Evolutionary conservation across 1,140 invertebrate species (phyloP).

Genomic region (Apis cerana): DNA sequence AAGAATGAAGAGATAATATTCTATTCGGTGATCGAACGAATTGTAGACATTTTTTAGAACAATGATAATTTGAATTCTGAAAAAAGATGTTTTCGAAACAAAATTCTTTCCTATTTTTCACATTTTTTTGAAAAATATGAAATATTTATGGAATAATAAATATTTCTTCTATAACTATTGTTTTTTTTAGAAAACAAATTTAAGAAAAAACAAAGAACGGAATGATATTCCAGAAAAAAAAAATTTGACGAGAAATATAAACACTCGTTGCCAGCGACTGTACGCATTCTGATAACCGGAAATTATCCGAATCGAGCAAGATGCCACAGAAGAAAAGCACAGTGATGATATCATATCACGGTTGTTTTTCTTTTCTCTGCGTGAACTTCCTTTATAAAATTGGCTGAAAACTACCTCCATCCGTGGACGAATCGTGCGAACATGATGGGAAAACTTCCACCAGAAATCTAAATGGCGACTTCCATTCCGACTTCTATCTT

Average conservation of each 20-base stretch:
- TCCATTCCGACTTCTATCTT: conserved; percentile 36
- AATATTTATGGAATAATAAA: too few species aligned
- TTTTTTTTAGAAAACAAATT: too few species aligned
- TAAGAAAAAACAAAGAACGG: too few species aligned
- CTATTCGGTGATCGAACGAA: too few species aligned
- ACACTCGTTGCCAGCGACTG: background rate
- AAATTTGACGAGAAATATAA: background rate
- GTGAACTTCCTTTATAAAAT: conserved; percentile 62
- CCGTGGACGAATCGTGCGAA: conserved; percentile 41
- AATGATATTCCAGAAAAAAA: too few species aligned
- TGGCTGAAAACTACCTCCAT: conserved; percentile 37
- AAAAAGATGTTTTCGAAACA: too few species aligned
- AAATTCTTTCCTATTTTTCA: too few species aligned
- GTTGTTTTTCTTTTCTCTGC: conserved; percentile 16
- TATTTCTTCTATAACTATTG: too few species aligned
- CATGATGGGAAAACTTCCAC: conserved; percentile 43
- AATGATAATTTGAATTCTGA: too few species aligned
- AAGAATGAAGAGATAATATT: too few species aligned
- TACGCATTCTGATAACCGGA: background rate
- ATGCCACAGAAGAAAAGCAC: background rate
- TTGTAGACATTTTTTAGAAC: too few species aligned
- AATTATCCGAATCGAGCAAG: background rate
- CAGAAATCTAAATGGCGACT: conserved; percentile 47
- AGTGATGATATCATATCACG: background rate
- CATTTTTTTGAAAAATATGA: too few species aligned